A percentile compares a stretch with the other conserved stretches of the same genome.
phyloP scores from a whole-genome alignment of 2,797 vertebrate species.

The Tenualosa thibaudeaui region DNA sequence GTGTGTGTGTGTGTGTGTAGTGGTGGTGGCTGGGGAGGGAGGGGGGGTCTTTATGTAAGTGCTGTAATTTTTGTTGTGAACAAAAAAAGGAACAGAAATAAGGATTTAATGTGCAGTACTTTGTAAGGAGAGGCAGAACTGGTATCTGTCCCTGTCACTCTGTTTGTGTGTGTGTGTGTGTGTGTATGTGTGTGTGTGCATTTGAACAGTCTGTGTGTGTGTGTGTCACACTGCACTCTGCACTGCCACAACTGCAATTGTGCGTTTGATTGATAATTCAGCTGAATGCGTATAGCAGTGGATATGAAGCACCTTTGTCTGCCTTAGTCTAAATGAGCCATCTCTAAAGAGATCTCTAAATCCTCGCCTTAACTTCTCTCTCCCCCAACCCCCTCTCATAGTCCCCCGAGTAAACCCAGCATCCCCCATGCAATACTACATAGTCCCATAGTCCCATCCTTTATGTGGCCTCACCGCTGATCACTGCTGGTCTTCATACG shows the following conservation, averaged over 20 bases:
- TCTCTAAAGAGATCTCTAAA: slow-evolving; percentile 33
- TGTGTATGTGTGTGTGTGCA: not conserved
- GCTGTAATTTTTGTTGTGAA: not conserved
- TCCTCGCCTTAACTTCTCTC: slow-evolving; percentile 37
- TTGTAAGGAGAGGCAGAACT: not conserved
- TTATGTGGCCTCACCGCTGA: not conserved
- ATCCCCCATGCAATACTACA: not conserved
- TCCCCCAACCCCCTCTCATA: not conserved
- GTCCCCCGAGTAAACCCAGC: slow-evolving; percentile 39
- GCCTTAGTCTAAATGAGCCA: slow-evolving; percentile 40
- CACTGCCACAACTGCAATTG: no score
- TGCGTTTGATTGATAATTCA: not conserved
- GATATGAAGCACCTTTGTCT: not conserved
- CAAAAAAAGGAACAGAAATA: not conserved
- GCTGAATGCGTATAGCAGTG: not conserved
- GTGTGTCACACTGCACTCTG: no score
- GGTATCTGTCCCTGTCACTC: not conserved
- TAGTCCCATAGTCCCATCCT: not conserved
- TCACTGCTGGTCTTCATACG: slow-evolving; percentile 3
- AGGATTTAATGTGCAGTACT: not conserved
- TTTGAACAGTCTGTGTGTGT: no score
- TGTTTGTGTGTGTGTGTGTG: not conserved
- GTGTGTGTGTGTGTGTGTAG: no score
- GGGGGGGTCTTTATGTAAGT: not conserved
- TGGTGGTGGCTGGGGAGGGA: no score